Conservation (phyloP, 2,113 vertebrate species). For the Pedionomus torquatus region DNA sequence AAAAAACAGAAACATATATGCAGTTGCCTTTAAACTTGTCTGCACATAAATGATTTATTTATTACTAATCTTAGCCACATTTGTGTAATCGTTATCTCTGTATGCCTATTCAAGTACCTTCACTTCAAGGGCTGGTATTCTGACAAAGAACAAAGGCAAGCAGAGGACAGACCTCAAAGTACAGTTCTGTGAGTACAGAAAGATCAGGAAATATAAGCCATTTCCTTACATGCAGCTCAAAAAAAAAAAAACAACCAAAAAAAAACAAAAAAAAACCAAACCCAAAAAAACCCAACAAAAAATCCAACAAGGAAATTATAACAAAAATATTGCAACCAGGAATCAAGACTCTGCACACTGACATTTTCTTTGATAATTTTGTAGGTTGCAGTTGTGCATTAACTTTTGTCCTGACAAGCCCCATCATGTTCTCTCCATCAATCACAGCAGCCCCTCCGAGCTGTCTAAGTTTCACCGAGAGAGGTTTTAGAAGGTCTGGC, state of each 20-base stretch:
- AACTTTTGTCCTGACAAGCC: not conserved
- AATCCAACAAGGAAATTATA: slow-evolving; percentile 57
- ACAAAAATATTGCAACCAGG: slow-evolving; percentile 66
- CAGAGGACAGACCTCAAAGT: slow-evolving; percentile 53
- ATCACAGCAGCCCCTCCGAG: fast-evolving
- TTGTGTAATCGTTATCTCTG: not conserved
- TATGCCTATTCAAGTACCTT: slow-evolving; percentile 2
- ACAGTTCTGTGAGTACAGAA: slow-evolving; percentile 65
- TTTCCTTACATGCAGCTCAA: slow-evolving; percentile 73
- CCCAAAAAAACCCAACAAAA: not conserved
- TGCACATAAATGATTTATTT: not conserved
- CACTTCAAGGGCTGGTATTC: slow-evolving; percentile 28
- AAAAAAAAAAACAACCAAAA: slow-evolving; percentile 20
- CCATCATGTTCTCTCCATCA: not conserved
- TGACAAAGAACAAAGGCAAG: slow-evolving; percentile 61
- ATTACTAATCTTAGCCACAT: slow-evolving; percentile 4
- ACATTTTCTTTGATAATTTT: not conserved
- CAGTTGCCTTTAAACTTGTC: not conserved
- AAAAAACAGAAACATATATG: not conserved
- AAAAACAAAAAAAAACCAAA: slow-evolving; percentile 36
- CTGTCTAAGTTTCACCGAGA: not conserved
- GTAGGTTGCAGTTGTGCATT: not conserved
- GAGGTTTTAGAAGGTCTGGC: not conserved
- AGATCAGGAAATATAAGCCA: slow-evolving; percentile 77
- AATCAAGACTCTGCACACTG: not conserved